Evolutionary conservation across 2,797 vertebrate genomes (phyloP).

Genomic region (Macroramphosus scolopax): DNA sequence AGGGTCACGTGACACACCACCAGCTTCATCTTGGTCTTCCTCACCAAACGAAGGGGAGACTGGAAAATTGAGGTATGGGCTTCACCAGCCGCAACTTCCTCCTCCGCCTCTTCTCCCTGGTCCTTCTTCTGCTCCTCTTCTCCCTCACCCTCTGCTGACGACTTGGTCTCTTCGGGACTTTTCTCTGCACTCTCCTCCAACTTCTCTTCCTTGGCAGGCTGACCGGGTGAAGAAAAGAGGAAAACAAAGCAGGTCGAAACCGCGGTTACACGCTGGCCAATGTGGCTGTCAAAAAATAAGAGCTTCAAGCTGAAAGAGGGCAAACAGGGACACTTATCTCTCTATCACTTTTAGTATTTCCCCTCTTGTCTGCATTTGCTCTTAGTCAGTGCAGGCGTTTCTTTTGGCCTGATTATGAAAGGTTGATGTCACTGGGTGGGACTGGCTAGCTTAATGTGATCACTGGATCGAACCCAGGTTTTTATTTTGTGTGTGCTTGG

Average conservation of each 20-base stretch:
- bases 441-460: slow-evolving; percentile 55
- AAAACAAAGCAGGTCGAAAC: background rate
- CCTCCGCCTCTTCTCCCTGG: slow-evolving; percentile 27
- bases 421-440: slow-evolving; percentile 73
- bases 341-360: slow-evolving; percentile 11
- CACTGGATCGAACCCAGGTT: slow-evolving; percentile 44
- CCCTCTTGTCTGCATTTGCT: slow-evolving; percentile 13
- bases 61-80: slow-evolving; percentile 76
- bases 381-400: slow-evolving; percentile 45
- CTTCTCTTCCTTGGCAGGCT: slow-evolving; percentile 81
- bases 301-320: background rate
- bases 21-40: slow-evolving; percentile 86
- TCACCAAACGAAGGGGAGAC: slow-evolving; percentile 80
- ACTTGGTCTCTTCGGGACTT: slow-evolving; percentile 59
- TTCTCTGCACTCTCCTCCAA: slow-evolving; percentile 68
- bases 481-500: slow-evolving; percentile 17
- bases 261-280: background rate
- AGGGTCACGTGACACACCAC: slow-evolving; percentile 88
- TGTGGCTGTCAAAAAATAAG: background rate
- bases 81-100: slow-evolving; percentile 44
- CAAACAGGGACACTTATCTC: background rate
- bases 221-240: background rate
- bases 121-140: slow-evolving; percentile 36
- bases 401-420: slow-evolving; percentile 53
- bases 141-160: slow-evolving; percentile 38